Conservation (phyloP, 2,888 invertebrate species). For the Macrosoma leucophasiata region DNA sequence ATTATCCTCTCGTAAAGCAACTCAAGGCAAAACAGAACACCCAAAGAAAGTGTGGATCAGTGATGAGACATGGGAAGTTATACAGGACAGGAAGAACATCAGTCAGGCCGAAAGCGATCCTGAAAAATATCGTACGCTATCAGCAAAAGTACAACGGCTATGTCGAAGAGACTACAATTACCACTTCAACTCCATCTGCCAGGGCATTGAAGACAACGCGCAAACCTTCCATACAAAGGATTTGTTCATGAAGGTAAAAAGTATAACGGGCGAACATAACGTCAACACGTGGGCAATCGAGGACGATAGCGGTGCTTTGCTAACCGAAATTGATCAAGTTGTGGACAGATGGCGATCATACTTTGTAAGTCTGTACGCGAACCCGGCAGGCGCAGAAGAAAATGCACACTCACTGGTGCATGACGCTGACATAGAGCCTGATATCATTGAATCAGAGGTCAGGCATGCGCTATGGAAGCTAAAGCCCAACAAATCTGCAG, state of each 20-base stretch:
- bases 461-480: background rate
- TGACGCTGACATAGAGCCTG: background rate
- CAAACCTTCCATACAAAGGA: background rate
- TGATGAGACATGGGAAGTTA: background rate
- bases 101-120: too few species aligned
- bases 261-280: background rate
- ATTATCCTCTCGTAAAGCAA: background rate
- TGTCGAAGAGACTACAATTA: background rate
- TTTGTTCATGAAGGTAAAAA: background rate
- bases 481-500: background rate
- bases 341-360: background rate
- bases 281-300: background rate
- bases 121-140: too few species aligned
- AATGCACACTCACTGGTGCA: background rate
- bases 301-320: background rate
- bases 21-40: background rate
- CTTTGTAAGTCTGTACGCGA: background rate
- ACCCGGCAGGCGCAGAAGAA: background rate
- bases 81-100: background rate
- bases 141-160: slow-evolving; percentile 1
- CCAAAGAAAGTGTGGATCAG: background rate
- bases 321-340: background rate
- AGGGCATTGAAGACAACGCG: background rate
- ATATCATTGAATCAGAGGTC: background rate
- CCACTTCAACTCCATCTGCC: slow-evolving; percentile 1